Base-by-base conservation (phyloP, 1,140 invertebrate species). In the Hycleus phaleratus region DNA sequence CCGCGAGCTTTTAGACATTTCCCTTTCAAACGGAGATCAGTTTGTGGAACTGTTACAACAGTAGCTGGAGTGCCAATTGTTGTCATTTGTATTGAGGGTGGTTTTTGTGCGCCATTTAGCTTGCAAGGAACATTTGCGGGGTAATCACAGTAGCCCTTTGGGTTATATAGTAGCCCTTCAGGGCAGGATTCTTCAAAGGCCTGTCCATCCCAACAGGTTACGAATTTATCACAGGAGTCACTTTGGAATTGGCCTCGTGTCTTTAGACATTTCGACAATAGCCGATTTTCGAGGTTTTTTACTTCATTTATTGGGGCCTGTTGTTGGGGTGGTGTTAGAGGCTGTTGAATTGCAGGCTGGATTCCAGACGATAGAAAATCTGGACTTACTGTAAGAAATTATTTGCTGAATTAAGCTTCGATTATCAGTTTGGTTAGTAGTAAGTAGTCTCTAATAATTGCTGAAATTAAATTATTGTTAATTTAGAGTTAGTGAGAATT, bases 201-300 rank as follows among this genome's bases (percentile, higher is more conserved):
- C 42, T 78, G 75, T 1, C 82, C 84, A 61, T 86, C 84, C 85
- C 85, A 87, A 59, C 85, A 87, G 66, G 86, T 86, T 0, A 86
- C 59, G 66, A 82, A 87, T 63, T 77, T 81, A 24, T 77, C 78
- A 65, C 85, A 86, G 7, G 76, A 75, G 7, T 74, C 79, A 25
- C 80, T 82, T 0, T 82, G 77, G 56, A 84, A 85, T 65, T 84
- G 82, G 24, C 83, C 80, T 42, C 82, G 63, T 6, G 65, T 63
- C 47, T 59, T 38, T 4, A 62, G 42, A 48, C 68, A 68, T 47
- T 63, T 64, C 46, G 32, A 4, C 32, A 32, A 32, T 5, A 32
- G 32, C 3, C 7, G 4, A 7, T 32, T 32, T 4, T 32, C 32
- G 4, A 7, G 0, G 3, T 32, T 32, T 32, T 4, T 32, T 0